Percentiles rank a stretch among this genome's conserved stretches.
Evolutionary conservation across 2,797 vertebrate genomes (phyloP).

Genomic region (Ceyx erithaca): DNA sequence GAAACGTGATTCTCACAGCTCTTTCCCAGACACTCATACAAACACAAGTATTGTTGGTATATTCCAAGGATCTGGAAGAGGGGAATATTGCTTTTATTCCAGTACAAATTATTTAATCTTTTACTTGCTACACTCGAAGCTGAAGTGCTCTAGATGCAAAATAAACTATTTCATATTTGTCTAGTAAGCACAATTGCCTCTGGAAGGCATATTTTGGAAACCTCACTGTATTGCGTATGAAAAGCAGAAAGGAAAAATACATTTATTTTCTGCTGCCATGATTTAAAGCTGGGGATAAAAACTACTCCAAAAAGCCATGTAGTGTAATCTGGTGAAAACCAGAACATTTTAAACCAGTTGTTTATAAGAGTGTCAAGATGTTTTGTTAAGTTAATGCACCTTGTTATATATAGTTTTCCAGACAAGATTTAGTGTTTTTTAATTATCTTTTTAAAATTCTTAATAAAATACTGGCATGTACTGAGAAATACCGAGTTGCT

Average conservation of each 20-base stretch:
- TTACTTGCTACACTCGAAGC: slow-evolving; percentile 13
- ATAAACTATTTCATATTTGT: slow-evolving; percentile 30
- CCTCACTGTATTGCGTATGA: not conserved
- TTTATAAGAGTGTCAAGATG: not conserved
- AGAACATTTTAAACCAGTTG: not conserved
- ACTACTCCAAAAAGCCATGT: not conserved
- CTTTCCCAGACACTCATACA: slow-evolving; percentile 56
- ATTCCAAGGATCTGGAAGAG: slow-evolving; percentile 47
- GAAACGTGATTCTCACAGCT: slow-evolving; percentile 43
- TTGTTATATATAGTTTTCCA: not conserved
- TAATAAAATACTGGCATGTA: not conserved
- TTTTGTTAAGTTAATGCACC: not conserved
- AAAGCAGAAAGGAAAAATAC: not conserved
- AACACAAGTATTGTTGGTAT: slow-evolving; percentile 33
- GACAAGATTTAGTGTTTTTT: not conserved
- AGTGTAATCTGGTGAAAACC: not conserved
- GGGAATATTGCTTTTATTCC: slow-evolving; percentile 27
- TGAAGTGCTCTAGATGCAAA: slow-evolving; percentile 43
- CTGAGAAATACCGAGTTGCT: not conserved
- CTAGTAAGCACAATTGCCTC: not conserved
- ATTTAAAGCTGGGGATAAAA: not conserved
- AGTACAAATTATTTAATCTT: slow-evolving; percentile 54
- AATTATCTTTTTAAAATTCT: not conserved
- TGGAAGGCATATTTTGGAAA: not conserved
- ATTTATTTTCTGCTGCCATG: not conserved